A percentile compares a stretch with the other conserved stretches of the same genome.
These are phyloP conservation scores for Candoia aspera DNA, from an alignment of 2,113 vertebrate species.

Conservation along the genomic window DNA sequence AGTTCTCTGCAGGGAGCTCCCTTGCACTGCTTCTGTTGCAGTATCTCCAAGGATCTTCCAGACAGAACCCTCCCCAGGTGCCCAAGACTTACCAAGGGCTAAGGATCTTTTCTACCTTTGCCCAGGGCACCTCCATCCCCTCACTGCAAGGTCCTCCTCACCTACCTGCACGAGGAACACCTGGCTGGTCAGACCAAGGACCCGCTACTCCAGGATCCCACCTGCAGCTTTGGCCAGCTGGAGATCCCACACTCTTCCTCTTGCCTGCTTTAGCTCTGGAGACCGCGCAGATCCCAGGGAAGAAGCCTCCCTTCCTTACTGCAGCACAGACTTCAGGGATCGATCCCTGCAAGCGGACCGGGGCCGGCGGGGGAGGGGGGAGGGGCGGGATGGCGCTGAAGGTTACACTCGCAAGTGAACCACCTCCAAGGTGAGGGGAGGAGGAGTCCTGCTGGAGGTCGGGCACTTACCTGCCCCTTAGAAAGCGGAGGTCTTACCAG, in stretches of 20 bases:
- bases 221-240: too few relatives aligned
- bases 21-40: neutral
- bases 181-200: neutral
- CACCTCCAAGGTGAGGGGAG: neutral
- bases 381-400: neutral
- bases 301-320: neutral
- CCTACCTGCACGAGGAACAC: neutral
- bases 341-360: neutral
- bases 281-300: too few relatives aligned
- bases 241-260: neutral
- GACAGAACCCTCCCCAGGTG: neutral
- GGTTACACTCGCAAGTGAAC: neutral
- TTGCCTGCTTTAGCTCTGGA: neutral
- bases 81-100: neutral
- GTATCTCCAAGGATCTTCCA: neutral
- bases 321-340: neutral
- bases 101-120: neutral
- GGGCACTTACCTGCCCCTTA: neutral
- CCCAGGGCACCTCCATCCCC: neutral
- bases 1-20: neutral
- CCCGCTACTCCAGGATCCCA: neutral
- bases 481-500: neutral
- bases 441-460: neutral
- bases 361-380: too few relatives aligned
- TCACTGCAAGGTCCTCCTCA: neutral